Percentiles rank a stretch among this genome's conserved stretches.
Evolutionary conservation across 2,113 vertebrate genomes (phyloP).

Genomic region (Megaceryle maxima): DNA sequence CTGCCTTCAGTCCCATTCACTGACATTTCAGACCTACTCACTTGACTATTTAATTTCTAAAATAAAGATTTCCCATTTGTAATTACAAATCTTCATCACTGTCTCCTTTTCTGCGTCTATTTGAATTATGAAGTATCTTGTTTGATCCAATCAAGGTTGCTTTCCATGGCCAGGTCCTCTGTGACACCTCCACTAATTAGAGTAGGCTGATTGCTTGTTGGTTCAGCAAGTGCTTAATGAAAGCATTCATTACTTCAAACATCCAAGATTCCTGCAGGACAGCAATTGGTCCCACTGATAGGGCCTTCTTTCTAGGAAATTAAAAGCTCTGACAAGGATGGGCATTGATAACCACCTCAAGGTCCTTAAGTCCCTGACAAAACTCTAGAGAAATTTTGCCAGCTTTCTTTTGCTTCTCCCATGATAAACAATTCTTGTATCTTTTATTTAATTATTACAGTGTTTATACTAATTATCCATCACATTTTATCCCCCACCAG

Average conservation of each 20-base stretch:
- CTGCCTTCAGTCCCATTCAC: not conserved
- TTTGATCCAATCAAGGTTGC: conserved; percentile 28
- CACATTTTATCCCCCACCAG: not conserved
- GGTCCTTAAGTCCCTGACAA: not conserved
- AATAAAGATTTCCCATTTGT: conserved; percentile 41
- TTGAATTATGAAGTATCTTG: not conserved
- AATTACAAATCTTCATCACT: conserved; percentile 49
- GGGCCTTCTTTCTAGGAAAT: conserved; percentile 24
- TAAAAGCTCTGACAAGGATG: not conserved
- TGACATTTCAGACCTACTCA: not conserved
- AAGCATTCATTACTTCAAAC: conserved; percentile 15
- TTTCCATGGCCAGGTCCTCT: not conserved
- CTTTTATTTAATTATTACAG: not conserved
- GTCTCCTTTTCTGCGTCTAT: not conserved
- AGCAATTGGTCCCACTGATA: not conserved
- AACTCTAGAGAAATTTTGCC: not conserved
- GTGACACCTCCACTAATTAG: conserved; percentile 38
- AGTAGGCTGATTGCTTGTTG: conserved; percentile 23
- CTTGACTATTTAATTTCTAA: conserved; percentile 17
- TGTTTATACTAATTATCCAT: not conserved
- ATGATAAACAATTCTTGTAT: not conserved
- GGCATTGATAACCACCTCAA: not conserved
- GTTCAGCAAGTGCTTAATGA: conserved; percentile 3
- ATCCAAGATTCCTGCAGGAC: not conserved
- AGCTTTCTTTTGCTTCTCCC: not conserved